Percentiles rank a stretch among this genome's conserved stretches.
phyloP scores from a whole-genome alignment of 2,888 invertebrate genomes.

The Euclidia mi region DNA sequence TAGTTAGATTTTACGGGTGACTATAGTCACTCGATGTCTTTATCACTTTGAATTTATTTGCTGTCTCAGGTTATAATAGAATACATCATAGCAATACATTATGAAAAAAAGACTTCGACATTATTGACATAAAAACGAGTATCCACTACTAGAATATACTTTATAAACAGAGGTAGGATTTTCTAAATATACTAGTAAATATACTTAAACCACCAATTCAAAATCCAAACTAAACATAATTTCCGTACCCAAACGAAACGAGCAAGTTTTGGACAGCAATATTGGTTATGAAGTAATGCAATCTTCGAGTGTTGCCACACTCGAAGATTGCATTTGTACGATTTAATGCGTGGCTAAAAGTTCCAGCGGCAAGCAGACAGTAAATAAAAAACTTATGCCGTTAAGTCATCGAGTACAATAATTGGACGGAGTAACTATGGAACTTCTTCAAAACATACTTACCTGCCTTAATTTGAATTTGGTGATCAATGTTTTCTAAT shows the following conservation, averaged over 20 bases:
- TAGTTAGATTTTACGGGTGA: too few species aligned
- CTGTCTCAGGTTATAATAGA: too few species aligned
- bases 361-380: conserved; percentile 1
- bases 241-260: not conserved
- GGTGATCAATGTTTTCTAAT: too few species aligned
- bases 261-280: conserved; percentile 2
- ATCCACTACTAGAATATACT: too few species aligned
- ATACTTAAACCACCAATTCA: not conserved
- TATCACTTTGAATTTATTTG: too few species aligned
- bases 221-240: not conserved
- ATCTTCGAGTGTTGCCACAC: not conserved
- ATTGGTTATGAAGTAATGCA: conserved; percentile 9
- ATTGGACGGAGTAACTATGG: not conserved
- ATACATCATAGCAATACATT: too few species aligned
- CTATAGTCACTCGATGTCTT: too few species aligned
- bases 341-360: conserved; percentile 4
- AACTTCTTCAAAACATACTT: conserved; percentile 2
- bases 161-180: too few species aligned
- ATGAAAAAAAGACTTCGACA: too few species aligned
- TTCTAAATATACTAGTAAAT: too few species aligned
- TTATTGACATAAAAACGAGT: too few species aligned
- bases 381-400: conserved; percentile 4
- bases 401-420: conserved; percentile 4
- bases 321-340: too few species aligned
- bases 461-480: not conserved